Evolutionary conservation across 2,888 invertebrate species (phyloP), one percentile per base, ranked within the genome.

Genomic region (Oscheius onirici): DNA sequence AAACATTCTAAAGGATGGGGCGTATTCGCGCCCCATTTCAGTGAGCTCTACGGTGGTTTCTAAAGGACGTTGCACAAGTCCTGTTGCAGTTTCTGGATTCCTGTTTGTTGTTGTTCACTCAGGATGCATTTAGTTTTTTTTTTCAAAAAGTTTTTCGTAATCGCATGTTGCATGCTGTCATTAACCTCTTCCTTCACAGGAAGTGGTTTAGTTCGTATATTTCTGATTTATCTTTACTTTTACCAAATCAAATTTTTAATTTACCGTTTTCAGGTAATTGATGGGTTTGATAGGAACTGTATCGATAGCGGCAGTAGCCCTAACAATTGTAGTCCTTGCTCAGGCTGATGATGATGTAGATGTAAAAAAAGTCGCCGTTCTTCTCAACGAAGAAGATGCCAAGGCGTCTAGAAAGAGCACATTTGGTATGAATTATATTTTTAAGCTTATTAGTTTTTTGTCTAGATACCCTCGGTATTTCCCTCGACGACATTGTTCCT

Each of bases 381-480:
- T 63, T 22, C 20, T 63, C 8, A 63, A 63, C 49, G 63, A 63
- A 46, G 63, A 63, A 49, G 63, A 63, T 63, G 63, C 63, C 17
- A 22, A 20, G 26, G 34, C 28, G 1, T 17, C 63, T 6, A 44
- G 63, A 11, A 63, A 63, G 49, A 63, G 63, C 24, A 49, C 46
- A 28, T 63, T 63, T 17, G 63, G 63, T 63, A 26, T 6, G 17
- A 34, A 49, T 2, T 46, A 13, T 5, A 46, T 8, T 24, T 44
- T 10, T 22, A 52, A 52, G 1, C 1, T 15, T 15, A 41, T 17
- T 22, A 41, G 11, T 40, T 40, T n/a, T 17, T 40, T 52, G 22
- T 26, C 26, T 40, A 52, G 66, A 66, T 66, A 15, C 52, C 20
- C 54, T 66, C 15, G 54, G 54, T 17, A 40, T 66, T 10, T 66